Percentiles rank a stretch among this genome's conserved stretches.
These are phyloP conservation scores for Aphaenogaster ashmeadi DNA, from an alignment of 1,140 invertebrate genomes.

Conservation along the genomic window DNA sequence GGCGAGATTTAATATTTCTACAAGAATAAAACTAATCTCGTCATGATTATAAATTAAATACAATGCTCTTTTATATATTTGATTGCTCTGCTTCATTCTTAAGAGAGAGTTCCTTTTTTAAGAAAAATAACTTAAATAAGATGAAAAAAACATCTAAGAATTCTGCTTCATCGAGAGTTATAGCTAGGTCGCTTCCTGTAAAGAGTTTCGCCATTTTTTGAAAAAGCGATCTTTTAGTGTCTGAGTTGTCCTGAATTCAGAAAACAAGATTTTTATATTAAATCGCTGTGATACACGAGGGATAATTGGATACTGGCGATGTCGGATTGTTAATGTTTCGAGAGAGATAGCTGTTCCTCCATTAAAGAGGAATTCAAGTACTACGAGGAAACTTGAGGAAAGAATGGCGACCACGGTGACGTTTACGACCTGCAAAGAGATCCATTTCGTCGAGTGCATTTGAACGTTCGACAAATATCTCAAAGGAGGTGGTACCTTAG, in stretches of 20 bases:
- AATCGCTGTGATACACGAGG: background rate
- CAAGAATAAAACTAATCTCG: background rate
- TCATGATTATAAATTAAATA: background rate
- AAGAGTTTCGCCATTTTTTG: background rate
- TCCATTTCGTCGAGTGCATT: conserved; percentile 77
- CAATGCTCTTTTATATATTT: background rate
- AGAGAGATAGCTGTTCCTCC: conserved; percentile 51
- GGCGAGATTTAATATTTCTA: background rate
- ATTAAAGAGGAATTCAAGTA: conserved; percentile 72
- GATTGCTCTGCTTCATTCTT: background rate
- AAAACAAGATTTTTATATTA: background rate
- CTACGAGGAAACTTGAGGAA: conserved; percentile 62
- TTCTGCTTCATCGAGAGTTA: background rate
- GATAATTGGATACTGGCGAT: conserved; percentile 14
- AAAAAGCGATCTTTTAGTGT: background rate
- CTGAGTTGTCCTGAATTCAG: background rate
- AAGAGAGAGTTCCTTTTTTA: background rate
- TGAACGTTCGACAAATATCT: conserved; percentile 77
- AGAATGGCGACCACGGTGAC: conserved; percentile 66
- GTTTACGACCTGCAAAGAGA: conserved; percentile 76
- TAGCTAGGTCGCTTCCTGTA: background rate
- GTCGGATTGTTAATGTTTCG: conserved; percentile 50
- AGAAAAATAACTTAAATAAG: background rate
- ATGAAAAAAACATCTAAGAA: background rate
- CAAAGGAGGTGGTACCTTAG: conserved; percentile 64